Base-by-base conservation (phyloP, 1,140 invertebrate species). In the Pseudoatta argentina region DNA sequence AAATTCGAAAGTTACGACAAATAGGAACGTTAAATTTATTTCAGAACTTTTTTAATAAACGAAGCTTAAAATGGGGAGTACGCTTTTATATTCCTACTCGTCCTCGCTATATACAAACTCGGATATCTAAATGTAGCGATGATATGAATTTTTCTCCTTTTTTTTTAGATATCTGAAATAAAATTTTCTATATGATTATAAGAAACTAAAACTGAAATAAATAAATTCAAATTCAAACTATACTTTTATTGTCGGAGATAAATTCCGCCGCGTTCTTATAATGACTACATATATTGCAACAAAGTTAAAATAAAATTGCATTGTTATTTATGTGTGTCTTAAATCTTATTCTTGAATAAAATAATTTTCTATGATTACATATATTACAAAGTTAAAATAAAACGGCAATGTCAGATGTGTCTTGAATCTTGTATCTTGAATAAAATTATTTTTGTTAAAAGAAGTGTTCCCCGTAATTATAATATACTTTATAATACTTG, bases 1-100 rank as follows among this genome's bases (percentile, higher is more conserved):
- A 79, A 79, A 79, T 79, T 79, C 27, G 64, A 8, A 67, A 79
- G 48, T 79, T 27, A 30, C 14, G 66, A 48, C 6, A 12, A 53
- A 67, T 30, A 39, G 30, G 7, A 79, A 39, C 48, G 63, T 79
- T 55, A 57, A 79, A 79, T 79, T 79, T 79, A 79, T 67, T 39
- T 79, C 48, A 18, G 6, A 79, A 79, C 63, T 79, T 79, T 79
- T 79, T 79, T 79, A 79, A 79, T 79, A 79, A 79, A 57, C n/a
- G 76, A 55, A 67, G 48, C 30, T 55, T 18, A n/a, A 57, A 55
- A 57, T 69, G 63, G 39, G 44, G 21, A 24, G 27, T 27, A 21
- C 4, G 48, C 39, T 44, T 34, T 77, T 27, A 44, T 63, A 21
- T 61, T 24, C 8, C 34, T 18, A 55, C 16, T 78, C 24, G 16